These are phyloP conservation scores for Caenorhabditis sinica DNA, from an alignment of 2,888 invertebrate species.

Conservation along the genomic window DNA sequence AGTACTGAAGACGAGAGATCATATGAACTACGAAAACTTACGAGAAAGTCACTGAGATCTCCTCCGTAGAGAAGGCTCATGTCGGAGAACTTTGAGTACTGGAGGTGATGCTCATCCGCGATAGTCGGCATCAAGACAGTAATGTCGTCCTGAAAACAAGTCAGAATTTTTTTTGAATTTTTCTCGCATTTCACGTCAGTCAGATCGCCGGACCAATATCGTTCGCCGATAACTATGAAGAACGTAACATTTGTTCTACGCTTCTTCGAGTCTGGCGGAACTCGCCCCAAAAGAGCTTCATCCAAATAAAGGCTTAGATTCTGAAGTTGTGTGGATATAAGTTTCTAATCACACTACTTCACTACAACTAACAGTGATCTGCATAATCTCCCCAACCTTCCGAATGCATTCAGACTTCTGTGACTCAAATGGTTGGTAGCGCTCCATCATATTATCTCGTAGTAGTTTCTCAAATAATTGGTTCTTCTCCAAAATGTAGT, in stretches of 20 bases:
- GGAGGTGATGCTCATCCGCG: not conserved
- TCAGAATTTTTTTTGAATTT: too few relatives aligned
- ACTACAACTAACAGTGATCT: conserved; percentile 5
- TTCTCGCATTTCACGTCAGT: not conserved
- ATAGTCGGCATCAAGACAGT: not conserved
- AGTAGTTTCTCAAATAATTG: not conserved
- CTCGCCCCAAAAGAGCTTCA: not conserved
- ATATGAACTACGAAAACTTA: not conserved
- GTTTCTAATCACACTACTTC: not conserved
- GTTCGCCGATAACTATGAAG: not conserved
- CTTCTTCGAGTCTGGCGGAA: not conserved
- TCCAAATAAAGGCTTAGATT: not conserved
- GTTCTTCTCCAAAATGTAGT: conserved; percentile 1
- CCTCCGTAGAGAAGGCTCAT: not conserved
- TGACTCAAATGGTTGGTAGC: conserved; percentile 4
- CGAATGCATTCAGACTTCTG: not conserved
- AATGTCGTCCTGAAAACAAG: not conserved
- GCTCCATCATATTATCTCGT: too few relatives aligned
- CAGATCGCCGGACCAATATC: not conserved
- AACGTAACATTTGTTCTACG: not conserved
- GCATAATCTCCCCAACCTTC: conserved; percentile 14
- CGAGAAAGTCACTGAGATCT: not conserved
- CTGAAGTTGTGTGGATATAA: not conserved
- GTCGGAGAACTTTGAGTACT: not conserved
- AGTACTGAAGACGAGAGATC: not conserved